Base-by-base conservation (phyloP, 2,113 vertebrate species). In the Xiphophorus couchianus region DNA sequence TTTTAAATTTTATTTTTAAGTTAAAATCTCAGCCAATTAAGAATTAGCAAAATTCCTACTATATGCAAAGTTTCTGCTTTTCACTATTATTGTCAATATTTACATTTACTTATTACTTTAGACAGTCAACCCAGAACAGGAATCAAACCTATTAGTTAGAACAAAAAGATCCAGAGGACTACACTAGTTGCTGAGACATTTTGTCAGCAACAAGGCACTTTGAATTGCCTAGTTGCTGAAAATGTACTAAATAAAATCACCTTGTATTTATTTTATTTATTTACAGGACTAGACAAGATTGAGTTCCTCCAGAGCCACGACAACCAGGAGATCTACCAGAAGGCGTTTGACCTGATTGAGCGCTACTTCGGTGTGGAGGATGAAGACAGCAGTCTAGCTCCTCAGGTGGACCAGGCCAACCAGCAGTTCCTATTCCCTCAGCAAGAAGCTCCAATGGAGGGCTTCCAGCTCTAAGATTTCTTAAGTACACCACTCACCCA, bases 301-400 rank as follows among this genome's bases (percentile, higher is more conserved):
- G 98, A 99, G 86, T 99, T 99, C 86, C 96, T 99, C 1, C 98
- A 99, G 94, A 98, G 97, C 93, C 98, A 99, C 0, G 98, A 99
- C 91, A 99, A 99, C 93, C 98, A 99, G 83, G 98, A 99, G 90
- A 99, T 99, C 91, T 99, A 98, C 94, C 98, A 99, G 95, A 99
- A 99, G 90, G 98, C 98, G 61, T 99, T 98, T 13, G 97, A 98
- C 82, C 85, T 99, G 66, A 98, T 99, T 0, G 98, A 99, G 95
- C 98, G 98, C 93, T 99, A 99, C 89, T 99, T 99, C 9, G 98
- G 97, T 0, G 96, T 96, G 63, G 98, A 99, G 83, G 98, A 99
- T 0, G 98, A 99, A 30, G 97, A 97, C 64, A 90, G 94, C 0
- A 88, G 89, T 31, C 88, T 99, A 63, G 96, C 96, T 54, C 97